These are phyloP conservation scores for Pluvianellus socialis DNA, from an alignment of 2,113 vertebrate genomes.

Conservation along the genomic window DNA sequence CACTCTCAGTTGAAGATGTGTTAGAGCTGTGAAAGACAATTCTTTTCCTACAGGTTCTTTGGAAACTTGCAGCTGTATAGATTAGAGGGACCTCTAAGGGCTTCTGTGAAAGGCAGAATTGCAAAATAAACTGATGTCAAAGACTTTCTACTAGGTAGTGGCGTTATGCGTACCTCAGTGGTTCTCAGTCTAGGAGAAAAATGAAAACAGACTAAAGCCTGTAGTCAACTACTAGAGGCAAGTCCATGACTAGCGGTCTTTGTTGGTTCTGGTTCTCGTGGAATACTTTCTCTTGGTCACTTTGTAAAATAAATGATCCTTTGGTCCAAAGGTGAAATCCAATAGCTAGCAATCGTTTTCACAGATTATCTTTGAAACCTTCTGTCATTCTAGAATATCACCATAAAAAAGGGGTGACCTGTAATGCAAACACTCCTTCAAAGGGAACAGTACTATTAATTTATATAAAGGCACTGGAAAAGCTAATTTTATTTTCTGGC, in stretches of 20 bases:
- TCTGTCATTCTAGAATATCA: neutral
- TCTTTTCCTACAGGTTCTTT: neutral
- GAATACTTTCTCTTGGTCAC: neutral
- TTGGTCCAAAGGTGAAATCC: neutral
- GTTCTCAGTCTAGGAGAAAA: neutral
- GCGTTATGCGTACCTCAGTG: neutral
- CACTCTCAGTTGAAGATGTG: neutral
- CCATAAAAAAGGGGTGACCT: neutral
- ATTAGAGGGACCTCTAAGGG: neutral
- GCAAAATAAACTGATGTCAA: neutral
- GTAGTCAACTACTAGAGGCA: neutral
- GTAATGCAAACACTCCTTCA: neutral
- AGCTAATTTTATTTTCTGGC: neutral
- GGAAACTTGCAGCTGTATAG: neutral
- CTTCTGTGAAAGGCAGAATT: neutral
- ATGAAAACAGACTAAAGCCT: neutral
- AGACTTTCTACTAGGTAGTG: neutral
- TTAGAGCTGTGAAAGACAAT: neutral
- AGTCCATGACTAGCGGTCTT: neutral
- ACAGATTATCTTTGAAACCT: neutral
- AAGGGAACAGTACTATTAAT: rapidly evolving
- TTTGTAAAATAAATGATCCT: neutral
- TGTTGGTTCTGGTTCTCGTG: neutral
- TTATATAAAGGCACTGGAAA: neutral
- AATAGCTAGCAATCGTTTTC: rapidly evolving